A percentile compares a stretch with the other conserved stretches of the same genome.
Conservation (phyloP, 2,113 vertebrate genomes). For the Anhinga anhinga region DNA sequence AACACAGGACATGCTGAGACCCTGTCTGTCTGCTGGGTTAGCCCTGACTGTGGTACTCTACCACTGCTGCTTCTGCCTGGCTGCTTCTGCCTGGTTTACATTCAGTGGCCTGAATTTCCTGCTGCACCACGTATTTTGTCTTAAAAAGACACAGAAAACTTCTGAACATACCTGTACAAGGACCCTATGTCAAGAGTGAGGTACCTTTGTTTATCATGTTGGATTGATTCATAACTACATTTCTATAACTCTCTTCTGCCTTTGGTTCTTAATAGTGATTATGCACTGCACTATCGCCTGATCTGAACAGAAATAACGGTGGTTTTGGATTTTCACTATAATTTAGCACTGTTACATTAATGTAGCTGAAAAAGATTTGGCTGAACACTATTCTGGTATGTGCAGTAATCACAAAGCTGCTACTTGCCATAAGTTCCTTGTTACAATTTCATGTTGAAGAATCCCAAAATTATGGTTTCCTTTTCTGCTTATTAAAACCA, state of each 20-base stretch:
- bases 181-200: background rate
- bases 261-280: background rate
- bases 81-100: background rate
- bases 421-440: background rate
- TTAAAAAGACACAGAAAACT: background rate
- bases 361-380: background rate
- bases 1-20: background rate
- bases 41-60: background rate
- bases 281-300: background rate
- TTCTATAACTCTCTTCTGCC: fast-evolving
- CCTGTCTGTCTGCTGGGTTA: fast-evolving
- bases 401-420: background rate
- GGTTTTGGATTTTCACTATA: background rate
- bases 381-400: background rate
- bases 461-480: background rate
- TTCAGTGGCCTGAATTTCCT: background rate
- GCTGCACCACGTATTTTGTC: background rate
- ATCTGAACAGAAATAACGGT: background rate
- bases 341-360: background rate
- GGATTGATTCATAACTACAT: background rate
- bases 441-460: background rate
- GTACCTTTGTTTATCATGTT: background rate
- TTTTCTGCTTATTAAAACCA: background rate
- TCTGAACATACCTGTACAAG: background rate
- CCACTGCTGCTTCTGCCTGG: background rate